phyloP scores from a whole-genome alignment of 2,888 invertebrate species.

The Scaptomyza polygonia region DNA sequence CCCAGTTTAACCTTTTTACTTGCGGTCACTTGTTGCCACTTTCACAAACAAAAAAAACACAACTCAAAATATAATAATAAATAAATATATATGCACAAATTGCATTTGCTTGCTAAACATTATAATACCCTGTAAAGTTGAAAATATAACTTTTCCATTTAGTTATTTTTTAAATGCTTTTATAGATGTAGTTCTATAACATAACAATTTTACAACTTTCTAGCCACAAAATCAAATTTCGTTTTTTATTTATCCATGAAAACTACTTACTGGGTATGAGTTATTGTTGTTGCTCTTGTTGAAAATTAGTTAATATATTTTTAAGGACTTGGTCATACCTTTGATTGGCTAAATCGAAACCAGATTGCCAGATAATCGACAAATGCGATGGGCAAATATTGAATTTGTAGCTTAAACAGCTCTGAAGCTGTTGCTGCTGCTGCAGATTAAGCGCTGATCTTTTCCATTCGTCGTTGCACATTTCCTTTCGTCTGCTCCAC shows the following conservation, averaged over 20 bases:
- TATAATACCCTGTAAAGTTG: constrained; percentile 15
- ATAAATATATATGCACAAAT: constrained; percentile 24
- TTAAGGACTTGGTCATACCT: constrained; percentile 9
- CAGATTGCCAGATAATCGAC: not conserved
- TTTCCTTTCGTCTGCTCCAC: constrained; percentile 71
- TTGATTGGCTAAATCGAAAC: too few species aligned
- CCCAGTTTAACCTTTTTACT: constrained; percentile 73
- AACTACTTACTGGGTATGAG: too few species aligned
- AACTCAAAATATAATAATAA: constrained; percentile 24
- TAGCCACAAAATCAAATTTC: too few species aligned
- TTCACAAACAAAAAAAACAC: constrained; percentile 67
- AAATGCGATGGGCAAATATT: constrained; percentile 64
- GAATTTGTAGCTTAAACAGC: constrained; percentile 37
- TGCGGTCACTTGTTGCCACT: constrained; percentile 70
- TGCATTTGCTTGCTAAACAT: not conserved
- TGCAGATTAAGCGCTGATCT: constrained; percentile 28
- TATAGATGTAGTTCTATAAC: too few species aligned
- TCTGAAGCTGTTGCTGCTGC: not conserved
- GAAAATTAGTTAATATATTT: too few species aligned
- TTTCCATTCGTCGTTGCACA: constrained; percentile 74
- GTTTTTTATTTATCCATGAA: too few species aligned
- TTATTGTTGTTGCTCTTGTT: too few species aligned
- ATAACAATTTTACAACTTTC: too few species aligned
- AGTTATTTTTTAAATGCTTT: too few species aligned
- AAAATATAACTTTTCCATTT: too few species aligned